phyloP scores from a whole-genome alignment of 2,888 invertebrate genomes.

The Tetragonisca angustula region DNA sequence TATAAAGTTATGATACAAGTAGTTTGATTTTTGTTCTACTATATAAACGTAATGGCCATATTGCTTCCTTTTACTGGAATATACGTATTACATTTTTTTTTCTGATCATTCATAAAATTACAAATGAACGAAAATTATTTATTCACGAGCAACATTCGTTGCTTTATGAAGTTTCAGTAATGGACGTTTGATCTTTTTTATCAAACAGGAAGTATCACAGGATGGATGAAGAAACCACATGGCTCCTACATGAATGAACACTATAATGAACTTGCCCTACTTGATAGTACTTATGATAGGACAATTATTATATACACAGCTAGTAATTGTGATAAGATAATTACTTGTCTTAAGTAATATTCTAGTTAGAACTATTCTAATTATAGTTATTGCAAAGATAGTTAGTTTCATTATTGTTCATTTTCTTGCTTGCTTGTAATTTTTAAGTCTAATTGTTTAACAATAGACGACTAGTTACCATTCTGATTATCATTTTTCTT shows the following conservation, averaged over 20 bases:
- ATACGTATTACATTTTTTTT: background rate
- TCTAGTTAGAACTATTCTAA: background rate
- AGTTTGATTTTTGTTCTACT: background rate
- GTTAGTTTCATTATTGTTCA: background rate
- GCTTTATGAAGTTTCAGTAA: background rate
- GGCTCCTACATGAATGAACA: conserved; percentile 65
- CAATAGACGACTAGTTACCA: background rate
- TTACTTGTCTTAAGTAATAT: conserved; percentile 5
- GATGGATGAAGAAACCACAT: conserved; percentile 61
- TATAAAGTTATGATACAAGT: background rate
- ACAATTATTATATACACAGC: conserved; percentile 3
- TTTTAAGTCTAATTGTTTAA: background rate
- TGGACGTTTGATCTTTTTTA: conserved; percentile 23
- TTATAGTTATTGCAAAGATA: background rate
- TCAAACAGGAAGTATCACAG: conserved; percentile 60
- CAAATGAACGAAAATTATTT: background rate
- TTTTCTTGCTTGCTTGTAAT: background rate
- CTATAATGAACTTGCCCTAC: conserved; percentile 44
- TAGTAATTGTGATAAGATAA: conserved; percentile 38
- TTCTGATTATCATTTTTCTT: background rate
- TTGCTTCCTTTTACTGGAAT: background rate
- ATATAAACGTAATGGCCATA: background rate
- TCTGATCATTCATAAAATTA: background rate
- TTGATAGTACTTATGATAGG: conserved; percentile 33
- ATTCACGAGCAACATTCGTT: background rate